These are phyloP conservation scores for Marcusenius ussheri DNA, from an alignment of 2,113 vertebrate species.

Conservation along the genomic window DNA sequence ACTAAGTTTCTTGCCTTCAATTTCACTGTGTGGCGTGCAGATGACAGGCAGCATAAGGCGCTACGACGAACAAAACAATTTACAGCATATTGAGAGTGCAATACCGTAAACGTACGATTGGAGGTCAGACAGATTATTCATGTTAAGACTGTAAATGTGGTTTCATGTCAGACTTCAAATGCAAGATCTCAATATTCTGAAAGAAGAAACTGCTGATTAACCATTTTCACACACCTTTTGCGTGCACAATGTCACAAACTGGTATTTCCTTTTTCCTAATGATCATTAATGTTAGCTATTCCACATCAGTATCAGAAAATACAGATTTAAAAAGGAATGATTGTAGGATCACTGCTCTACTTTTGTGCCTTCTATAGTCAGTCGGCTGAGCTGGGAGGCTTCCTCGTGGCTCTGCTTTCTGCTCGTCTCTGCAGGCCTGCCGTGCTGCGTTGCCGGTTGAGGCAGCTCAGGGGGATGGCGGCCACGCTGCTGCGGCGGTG, in stretches of 20 bases:
- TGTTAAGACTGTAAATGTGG: neutral
- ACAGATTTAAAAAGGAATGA: neutral
- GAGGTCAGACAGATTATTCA: neutral
- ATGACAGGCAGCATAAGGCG: too few relatives aligned
- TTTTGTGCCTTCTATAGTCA: neutral
- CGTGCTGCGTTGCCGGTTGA: neutral
- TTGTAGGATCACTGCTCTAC: neutral
- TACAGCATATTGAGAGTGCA: too few relatives aligned
- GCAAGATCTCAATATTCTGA: neutral
- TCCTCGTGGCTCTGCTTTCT: neutral
- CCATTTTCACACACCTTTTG: neutral
- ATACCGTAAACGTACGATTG: neutral
- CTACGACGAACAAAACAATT: too few relatives aligned
- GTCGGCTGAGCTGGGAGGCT: neutral
- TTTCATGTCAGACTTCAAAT: neutral
- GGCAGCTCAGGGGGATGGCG: slow-evolving; percentile 12
- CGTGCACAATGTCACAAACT: neutral
- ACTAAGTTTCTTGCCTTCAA: too few relatives aligned
- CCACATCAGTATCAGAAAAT: neutral
- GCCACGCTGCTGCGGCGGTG: slow-evolving; percentile 27
- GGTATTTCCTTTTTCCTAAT: neutral
- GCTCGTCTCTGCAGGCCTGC: neutral
- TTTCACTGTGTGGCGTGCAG: too few relatives aligned
- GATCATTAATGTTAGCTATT: neutral
- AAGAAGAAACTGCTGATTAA: neutral